A percentile compares a stretch with the other conserved stretches of the same genome.
These are phyloP conservation scores for Acanthurus lineatus DNA, from an alignment of 2,797 vertebrate species.

Conservation along the genomic window DNA sequence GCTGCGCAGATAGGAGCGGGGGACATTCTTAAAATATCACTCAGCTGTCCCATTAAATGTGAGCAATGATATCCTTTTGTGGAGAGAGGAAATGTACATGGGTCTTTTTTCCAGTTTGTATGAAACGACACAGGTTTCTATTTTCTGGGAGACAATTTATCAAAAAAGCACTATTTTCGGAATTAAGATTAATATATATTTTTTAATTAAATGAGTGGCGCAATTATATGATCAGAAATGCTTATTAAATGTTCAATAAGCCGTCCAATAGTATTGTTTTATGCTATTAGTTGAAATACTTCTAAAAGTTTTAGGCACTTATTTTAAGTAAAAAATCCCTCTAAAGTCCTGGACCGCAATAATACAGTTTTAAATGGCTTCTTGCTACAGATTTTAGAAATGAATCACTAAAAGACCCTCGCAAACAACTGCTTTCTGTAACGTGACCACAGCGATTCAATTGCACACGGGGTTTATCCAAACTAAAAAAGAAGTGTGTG, in stretches of 20 bases:
- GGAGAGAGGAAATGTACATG: slow-evolving; percentile 38
- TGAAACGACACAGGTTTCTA: not conserved
- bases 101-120: not conserved
- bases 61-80: slow-evolving; percentile 70
- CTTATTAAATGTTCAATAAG: not conserved
- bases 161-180: not conserved
- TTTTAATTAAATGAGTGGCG: not conserved
- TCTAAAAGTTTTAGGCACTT: not conserved
- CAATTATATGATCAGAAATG: not conserved
- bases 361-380: not conserved
- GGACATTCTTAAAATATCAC: slow-evolving; percentile 71
- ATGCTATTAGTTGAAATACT: not conserved
- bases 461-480: slow-evolving; percentile 3
- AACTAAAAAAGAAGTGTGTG: slow-evolving; percentile 30
- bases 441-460: not conserved
- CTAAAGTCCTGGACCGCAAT: not conserved
- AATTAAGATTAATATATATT: not conserved
- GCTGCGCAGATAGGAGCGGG: slow-evolving; percentile 34
- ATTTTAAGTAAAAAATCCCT: not conserved
- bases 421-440: slow-evolving; percentile 4
- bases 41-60: slow-evolving; percentile 66
- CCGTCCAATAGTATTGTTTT: not conserved
- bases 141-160: not conserved
- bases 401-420: not conserved
- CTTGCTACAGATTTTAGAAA: not conserved